Evolutionary conservation across 2,888 invertebrate species (phyloP), one percentile per base, ranked within the genome.

Genomic region (Lepidocyrtinus sp.): DNA sequence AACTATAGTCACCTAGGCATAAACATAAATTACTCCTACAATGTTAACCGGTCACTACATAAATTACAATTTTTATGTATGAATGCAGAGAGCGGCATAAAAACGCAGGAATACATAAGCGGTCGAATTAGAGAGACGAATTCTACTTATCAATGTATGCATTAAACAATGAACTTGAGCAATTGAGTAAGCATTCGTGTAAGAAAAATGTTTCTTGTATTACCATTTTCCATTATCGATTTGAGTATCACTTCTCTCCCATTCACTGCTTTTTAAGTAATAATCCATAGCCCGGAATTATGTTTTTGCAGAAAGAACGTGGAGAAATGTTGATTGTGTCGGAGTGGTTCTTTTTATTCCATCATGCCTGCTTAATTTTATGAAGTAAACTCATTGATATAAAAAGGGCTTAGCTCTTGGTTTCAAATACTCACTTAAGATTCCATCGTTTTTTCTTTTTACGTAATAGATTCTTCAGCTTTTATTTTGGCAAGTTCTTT

Each of bases 21-120:
- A 74, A 69, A 69, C 77, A 73, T 73, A 79, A 78, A 73, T 67
- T 72, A 79, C 61, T 45, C 64, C 59, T 73, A 79, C 79, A 73
- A 69, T 73, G 68, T 63, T 62, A 62, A 68, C 69, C 68, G 74
- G 74, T 72, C 74, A 74, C 74, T 59, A 64, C 69, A 79, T 79
- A 79, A 79, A 79, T 79, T 62, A 68, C 46, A 45, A 7, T 72
- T 75, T 75, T 69, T 75, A 61, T 63, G 21, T 55, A n/a, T 24
- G 17, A 3, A 22, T 61, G 67, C 74, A 45, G 26, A 71, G 25
- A 72, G 25, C 24, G 12, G 17, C 15, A 50, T 36, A 26, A 26
- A 55, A 55, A 59, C 7, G 25, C 24, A 25, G 62, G 55, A 17
- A 22, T 15, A n/a, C 36, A 36, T 17, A 22, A 64, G 24, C 22